These are phyloP conservation scores for Stichopus chloronotus DNA, from an alignment of 35 echinoderm and acorn worm genomes.

Conservation along the genomic window DNA sequence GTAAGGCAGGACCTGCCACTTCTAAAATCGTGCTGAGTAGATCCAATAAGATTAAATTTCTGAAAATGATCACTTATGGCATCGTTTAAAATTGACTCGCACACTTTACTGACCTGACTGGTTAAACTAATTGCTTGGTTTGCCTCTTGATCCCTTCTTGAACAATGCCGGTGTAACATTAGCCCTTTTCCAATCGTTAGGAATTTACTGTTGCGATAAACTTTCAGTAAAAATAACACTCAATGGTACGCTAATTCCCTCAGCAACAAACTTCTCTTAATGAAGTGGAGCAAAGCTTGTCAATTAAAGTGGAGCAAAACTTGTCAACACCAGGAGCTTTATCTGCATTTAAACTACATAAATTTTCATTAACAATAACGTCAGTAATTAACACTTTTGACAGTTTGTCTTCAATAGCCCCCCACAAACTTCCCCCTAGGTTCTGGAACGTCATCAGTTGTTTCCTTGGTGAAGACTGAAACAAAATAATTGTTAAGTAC, in stretches of 20 bases:
- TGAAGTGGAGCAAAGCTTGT: too few relatives aligned
- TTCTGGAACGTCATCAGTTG: not conserved
- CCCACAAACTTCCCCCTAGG: not conserved
- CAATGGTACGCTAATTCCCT: not conserved
- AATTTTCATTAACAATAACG: constrained; percentile 4
- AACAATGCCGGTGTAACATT: constrained; percentile 4
- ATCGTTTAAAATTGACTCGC: constrained; percentile 9
- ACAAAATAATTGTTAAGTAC: too few relatives aligned
- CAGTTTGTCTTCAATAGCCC: not conserved
- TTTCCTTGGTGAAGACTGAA: too few relatives aligned
- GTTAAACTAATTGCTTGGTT: constrained; percentile 7
- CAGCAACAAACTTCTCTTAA: too few relatives aligned
- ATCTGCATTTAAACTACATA: not conserved
- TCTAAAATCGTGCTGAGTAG: not conserved
- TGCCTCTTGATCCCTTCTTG: not conserved
- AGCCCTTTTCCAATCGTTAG: constrained; percentile 15
- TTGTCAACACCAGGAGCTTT: too few relatives aligned
- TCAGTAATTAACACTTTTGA: too few relatives aligned
- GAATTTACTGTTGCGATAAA: not conserved
- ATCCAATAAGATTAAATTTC: constrained; percentile 25
- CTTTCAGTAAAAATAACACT: not conserved
- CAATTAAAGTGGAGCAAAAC: not conserved
- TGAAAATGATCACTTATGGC: not conserved
- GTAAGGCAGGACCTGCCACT: not conserved
- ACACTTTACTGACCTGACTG: constrained; percentile 21